Evolutionary conservation across 2,888 invertebrate species (phyloP).

Genomic region (Crepidodera aurea): DNA sequence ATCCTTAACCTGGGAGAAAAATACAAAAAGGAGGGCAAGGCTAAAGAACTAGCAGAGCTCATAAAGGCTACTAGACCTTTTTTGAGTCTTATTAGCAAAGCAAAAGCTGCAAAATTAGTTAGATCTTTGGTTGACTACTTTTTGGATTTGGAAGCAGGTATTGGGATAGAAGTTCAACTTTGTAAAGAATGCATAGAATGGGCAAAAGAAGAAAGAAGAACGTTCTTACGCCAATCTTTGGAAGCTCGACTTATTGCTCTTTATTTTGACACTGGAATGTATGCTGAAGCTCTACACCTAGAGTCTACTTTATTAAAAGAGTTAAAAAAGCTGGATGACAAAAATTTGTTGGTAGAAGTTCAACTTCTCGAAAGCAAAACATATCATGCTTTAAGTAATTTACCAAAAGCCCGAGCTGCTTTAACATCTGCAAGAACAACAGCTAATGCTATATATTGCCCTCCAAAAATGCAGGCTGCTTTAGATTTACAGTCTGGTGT

Average conservation of each 20-base stretch:
- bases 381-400: constrained; percentile 95
- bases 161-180: constrained; percentile 91
- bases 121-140: constrained; percentile 97
- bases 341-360: constrained; percentile 97
- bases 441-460: constrained; percentile 99
- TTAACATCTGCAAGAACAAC: constrained; percentile 99
- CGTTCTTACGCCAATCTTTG: constrained; percentile 94
- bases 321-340: constrained; percentile 98
- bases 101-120: constrained; percentile 98
- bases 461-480: constrained; percentile 97
- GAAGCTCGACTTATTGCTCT: constrained; percentile 95
- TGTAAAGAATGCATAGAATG: constrained; percentile 99
- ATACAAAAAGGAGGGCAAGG: constrained; percentile 92
- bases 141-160: constrained; percentile 94
- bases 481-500: constrained; percentile 98
- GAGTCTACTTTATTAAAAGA: constrained; percentile 91
- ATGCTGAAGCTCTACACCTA: constrained; percentile 82
- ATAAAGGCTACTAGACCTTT: constrained; percentile 97
- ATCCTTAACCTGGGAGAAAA: constrained; percentile 92
- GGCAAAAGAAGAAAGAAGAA: constrained; percentile 97
- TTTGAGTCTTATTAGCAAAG: constrained; percentile 94
- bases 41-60: constrained; percentile 88
- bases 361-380: constrained; percentile 98
- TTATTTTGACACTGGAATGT: constrained; percentile 92
- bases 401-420: constrained; percentile 96